Evolutionary conservation across 2,113 vertebrate species (phyloP), one percentile per base, ranked within the genome.

Genomic region (Varanus salvator): DNA sequence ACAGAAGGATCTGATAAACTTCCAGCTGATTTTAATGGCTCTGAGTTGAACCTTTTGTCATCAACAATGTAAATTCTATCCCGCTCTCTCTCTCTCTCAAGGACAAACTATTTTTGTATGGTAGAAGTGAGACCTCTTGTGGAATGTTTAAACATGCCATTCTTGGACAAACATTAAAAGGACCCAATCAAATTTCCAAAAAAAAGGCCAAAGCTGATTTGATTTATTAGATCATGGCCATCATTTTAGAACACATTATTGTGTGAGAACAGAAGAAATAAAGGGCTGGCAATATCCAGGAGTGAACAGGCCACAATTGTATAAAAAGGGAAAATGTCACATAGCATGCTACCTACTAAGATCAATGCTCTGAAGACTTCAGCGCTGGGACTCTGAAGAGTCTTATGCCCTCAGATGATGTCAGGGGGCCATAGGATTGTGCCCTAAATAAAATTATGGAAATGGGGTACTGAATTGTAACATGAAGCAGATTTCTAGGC

Each of bases 91-190:
- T 44, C 38, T 3, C 38, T 44, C 38, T 52, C 21, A 17, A 48
- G 0, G 9, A 3, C 57, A 54, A 84, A 0, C 1, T 0, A 34
- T 94, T 66, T 57, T 85, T 87, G 14, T 0, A 0, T 93, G 80
- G 95, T 80, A 89, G 57, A 54, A 6, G 71, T 77, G 88, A 84
- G 94, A 93, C 97, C 95, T 96, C 97, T 97, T 87, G 90, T 93
- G 97, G 93, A 31, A 27, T 1, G 7, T 6, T 8, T 5, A 0
- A 9, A 17, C 21, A 34, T 83, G 78, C 23, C 76, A 54, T 44
- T 27, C 19, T 69, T 25, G 50, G 21, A 50, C 12, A 50, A 64
- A 2, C 44, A 6, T 23, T 48, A 27, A 5, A 71, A 50, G 0
- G 5, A 31, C 38, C 74, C 52, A 69, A 1, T 1, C 34, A 31